Percentiles rank a stretch among this genome's conserved stretches.
These are phyloP conservation scores for Nyctibius grandis DNA, from an alignment of 2,797 vertebrate genomes.

Conservation along the genomic window DNA sequence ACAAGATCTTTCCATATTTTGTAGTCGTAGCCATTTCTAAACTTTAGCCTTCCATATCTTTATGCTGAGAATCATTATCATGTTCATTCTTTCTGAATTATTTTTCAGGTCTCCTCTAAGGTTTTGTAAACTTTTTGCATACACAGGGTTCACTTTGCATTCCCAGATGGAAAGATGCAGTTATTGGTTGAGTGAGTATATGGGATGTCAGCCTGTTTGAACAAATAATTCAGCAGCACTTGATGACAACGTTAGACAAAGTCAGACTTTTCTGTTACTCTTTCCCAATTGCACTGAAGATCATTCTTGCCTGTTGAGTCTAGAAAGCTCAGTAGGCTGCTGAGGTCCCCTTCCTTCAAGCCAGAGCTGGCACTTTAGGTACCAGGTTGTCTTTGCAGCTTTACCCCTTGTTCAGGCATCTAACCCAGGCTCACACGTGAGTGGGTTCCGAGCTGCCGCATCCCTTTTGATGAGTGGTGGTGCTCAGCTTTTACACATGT, in stretches of 20 bases:
- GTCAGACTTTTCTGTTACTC: not conserved
- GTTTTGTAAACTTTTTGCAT: not conserved
- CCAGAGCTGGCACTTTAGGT: not conserved
- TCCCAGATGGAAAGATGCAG: not conserved
- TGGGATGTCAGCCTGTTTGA: not conserved
- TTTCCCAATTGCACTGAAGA: not conserved
- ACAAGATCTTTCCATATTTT: not conserved
- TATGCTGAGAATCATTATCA: not conserved
- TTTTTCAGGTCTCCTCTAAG: not conserved
- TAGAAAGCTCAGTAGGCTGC: not conserved
- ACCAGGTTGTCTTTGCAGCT: not conserved
- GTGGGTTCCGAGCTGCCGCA: not conserved
- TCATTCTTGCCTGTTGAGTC: not conserved
- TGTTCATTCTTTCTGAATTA: not conserved
- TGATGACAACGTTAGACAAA: not conserved
- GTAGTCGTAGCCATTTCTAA: not conserved
- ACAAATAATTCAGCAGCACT: not conserved
- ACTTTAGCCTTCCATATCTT: not conserved
- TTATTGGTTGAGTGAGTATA: not conserved
- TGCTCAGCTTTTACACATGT: not conserved
- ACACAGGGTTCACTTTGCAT: not conserved
- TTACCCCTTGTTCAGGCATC: not conserved
- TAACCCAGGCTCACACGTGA: accelerated
- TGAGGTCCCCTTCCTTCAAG: not conserved
- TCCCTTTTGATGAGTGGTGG: not conserved